Base-by-base conservation (phyloP, 1,140 invertebrate species). In the Megalonaias nervosa region DNA sequence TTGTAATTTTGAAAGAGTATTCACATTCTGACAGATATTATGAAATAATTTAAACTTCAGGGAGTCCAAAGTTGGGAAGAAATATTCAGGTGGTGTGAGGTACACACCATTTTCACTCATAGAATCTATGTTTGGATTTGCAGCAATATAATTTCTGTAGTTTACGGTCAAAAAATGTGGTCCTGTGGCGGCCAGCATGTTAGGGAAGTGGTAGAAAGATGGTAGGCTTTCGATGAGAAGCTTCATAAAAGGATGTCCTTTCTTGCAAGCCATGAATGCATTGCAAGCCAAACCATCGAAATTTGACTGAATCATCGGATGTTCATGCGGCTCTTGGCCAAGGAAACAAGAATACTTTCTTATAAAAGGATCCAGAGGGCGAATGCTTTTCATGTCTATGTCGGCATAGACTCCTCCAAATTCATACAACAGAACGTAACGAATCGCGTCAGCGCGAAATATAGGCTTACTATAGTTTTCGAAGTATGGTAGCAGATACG, bases 331-430 rank as follows among this genome's bases (percentile, higher is more conserved):
- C 72, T 87, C 87, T 69, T 84, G 80, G 5, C 82, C 80, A 55
- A 88, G 48, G 56, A 87, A 82, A 79, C 87, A 88, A 1, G 77
- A 68, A 67, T 88, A 85, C 70, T 83, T 84, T 2, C 60, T 57
- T 1, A 74, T 74, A 12, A 83, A 48, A 13, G 80, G 79, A 21
- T 83, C 75, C 3, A 88, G 23, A 15, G 86, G 72, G 15, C 77
- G 73, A 15, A 88, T 68, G 57, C 77, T 80, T 67, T 87, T 83
- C 65, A 86, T 77, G 65, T 88, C 87, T 61, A 88, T 56, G 67
- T 88, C 87, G 6, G 80, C 84, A 76, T 88, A 88, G 1, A 88
- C 67, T 11, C 87, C 87, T 9, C 87, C 87, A 75, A 75, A 85
- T 65, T 86, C 84, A 73, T 85, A 82, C 56, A 88, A 74, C 23